Evolutionary conservation across 1,140 invertebrate species (phyloP).

Genomic region (Eriocheir sinensis): DNA sequence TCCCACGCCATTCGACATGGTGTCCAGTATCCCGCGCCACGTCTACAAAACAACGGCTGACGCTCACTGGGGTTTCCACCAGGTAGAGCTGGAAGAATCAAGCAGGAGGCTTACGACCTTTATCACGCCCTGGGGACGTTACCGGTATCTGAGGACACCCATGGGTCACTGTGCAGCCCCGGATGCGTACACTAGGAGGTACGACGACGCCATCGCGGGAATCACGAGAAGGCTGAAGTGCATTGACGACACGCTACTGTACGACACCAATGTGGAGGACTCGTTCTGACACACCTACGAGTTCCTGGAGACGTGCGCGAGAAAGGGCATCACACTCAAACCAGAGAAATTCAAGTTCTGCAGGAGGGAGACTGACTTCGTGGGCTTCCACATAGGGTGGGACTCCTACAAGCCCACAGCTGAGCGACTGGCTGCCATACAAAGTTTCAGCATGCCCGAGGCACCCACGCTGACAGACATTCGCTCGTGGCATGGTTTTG

Average conservation of each 20-base stretch:
- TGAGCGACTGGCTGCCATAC: neutral
- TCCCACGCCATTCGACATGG: too few species aligned
- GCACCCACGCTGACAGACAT: neutral
- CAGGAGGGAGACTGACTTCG: constrained; percentile 25
- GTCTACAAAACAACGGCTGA: neutral
- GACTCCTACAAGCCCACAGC: neutral
- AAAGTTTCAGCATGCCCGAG: neutral
- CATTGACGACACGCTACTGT: constrained; percentile 8
- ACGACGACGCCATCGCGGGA: neutral
- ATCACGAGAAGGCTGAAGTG: constrained; percentile 11
- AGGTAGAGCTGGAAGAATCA: neutral
- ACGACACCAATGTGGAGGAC: constrained; percentile 25
- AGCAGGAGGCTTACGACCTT: neutral
- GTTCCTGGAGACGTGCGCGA: constrained; percentile 38
- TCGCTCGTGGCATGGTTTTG: constrained; percentile 27
- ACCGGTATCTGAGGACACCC: neutral
- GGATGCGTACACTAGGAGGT: constrained; percentile 25
- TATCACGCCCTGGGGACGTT: neutral
- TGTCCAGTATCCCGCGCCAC: too few species aligned
- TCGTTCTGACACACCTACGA: neutral
- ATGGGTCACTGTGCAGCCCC: constrained; percentile 27
- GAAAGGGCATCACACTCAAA: neutral
- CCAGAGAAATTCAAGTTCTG: constrained; percentile 32
- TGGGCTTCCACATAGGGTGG: neutral
- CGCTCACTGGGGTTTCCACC: constrained; percentile 28